Base-by-base conservation (phyloP, 2,888 invertebrate species). In the Chloromyia formosa region DNA sequence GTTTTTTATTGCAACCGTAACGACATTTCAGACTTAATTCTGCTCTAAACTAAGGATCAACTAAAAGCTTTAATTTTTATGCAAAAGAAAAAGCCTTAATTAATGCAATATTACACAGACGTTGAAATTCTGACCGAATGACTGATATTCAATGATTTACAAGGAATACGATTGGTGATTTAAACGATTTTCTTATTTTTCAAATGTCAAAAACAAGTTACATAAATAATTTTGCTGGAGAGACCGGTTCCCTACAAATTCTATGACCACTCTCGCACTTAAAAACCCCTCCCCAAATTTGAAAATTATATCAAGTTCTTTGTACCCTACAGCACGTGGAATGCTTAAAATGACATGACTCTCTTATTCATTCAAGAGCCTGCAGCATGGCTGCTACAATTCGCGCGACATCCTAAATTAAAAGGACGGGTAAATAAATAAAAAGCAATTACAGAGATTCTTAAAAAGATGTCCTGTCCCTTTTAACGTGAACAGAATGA, bases 401-500 rank as follows among this genome's bases (percentile, higher is more conserved):
- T 66, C 66, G 49, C 49, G 66, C 45, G 49, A 45, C 62, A 40
- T 45, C 49, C 69, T 58, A 76, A 76, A 74, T 76, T 76, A 74
- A 76, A 68, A 76, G 73, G 74, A 69, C 76, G 75, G 73, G 76
- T 76, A 76, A 76, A 76, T 76, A 76, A 76, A 76, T 75, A 75
- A 76, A 76, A 76, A 75, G 73, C 74, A 76, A 76, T 76, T 76
- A 76, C 74, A 76, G 75, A 66, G 64, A 74, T 58, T 72, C 64
- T 74, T 74, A 42, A 62, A 73, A 71, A 45, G 20, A 66, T 66
- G 69, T 56, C 54, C 42, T 76, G 76, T 74, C 60, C 74, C 74
- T 76, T 75, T 61, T 49, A 53, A 61, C 49, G 23, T 22, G 49
- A 61, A 58, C 62, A 56, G 40, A 40, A 42, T 20, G 40, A 71